A percentile compares a stretch with the other conserved stretches of the same genome.
Evolutionary conservation across 1,140 invertebrate genomes (phyloP).

Genomic region (Leptoteleia sp.): DNA sequence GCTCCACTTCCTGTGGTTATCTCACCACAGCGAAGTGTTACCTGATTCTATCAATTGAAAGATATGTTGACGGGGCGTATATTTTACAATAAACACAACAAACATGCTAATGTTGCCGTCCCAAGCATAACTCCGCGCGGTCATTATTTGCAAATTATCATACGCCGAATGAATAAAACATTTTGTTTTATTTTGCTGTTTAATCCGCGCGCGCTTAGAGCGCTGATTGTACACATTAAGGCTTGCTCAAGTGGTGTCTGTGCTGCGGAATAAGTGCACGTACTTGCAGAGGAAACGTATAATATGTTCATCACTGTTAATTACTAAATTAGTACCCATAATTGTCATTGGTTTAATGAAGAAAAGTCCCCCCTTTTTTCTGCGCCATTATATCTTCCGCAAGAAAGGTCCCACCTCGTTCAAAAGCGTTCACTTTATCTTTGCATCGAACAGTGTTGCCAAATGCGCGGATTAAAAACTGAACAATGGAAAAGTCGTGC

Average conservation of each 20-base stretch:
- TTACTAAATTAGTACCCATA: conserved; percentile 58
- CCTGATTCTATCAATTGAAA: conserved; percentile 41
- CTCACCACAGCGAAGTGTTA: conserved; percentile 24
- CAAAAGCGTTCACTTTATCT: too few species aligned
- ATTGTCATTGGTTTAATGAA: conserved; percentile 57
- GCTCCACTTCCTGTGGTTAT: conserved; percentile 53
- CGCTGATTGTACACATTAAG: conserved; percentile 51
- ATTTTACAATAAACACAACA: conserved; percentile 36
- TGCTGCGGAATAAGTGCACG: conserved; percentile 31
- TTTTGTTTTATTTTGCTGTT: conserved; percentile 37
- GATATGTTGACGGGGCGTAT: conserved; percentile 14
- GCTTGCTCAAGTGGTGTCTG: conserved; percentile 4
- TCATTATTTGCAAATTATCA: conserved; percentile 42
- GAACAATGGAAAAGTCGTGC: too few species aligned
- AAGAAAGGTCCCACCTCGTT: too few species aligned
- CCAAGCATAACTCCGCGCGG: conserved; percentile 5
- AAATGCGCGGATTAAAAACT: too few species aligned
- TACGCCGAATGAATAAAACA: conserved; percentile 41
- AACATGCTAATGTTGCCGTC: conserved; percentile 19
- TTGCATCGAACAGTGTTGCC: too few species aligned
- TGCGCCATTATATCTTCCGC: conserved; percentile 6
- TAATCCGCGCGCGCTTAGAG: conserved; percentile 30
- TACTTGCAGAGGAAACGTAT: conserved; percentile 56
- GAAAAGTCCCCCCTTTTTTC: conserved; percentile 25
- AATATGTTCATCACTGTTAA: conserved; percentile 63